Conservation (phyloP, 2,888 invertebrate species). For the Neoascia interrupta region DNA sequence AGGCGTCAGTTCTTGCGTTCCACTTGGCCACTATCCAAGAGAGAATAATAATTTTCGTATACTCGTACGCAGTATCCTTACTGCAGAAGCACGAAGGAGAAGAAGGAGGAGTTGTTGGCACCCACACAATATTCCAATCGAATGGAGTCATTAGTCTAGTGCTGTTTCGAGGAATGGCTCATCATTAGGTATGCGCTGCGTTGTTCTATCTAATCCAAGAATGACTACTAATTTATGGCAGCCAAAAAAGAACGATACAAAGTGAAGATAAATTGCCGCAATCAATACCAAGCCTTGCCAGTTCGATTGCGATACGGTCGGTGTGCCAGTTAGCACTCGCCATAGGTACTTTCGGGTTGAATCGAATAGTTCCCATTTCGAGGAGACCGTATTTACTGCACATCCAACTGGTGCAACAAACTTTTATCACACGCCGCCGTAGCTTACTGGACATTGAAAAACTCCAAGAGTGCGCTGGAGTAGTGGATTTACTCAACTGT, state of each 20-base stretch:
- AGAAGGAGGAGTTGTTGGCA: conserved; percentile 23
- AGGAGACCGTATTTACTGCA: too few species aligned
- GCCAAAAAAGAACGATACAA: too few species aligned
- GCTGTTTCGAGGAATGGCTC: too few species aligned
- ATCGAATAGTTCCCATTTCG: too few species aligned
- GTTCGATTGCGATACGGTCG: conserved; percentile 9
- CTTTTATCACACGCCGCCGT: conserved; percentile 65
- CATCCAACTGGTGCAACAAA: conserved; percentile 53
- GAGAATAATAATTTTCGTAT: not conserved
- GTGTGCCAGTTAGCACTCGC: conserved; percentile 36
- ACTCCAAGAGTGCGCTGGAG: too few species aligned
- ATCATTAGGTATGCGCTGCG: not conserved
- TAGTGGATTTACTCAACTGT: conserved; percentile 53
- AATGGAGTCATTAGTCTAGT: too few species aligned
- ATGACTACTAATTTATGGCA: too few species aligned
- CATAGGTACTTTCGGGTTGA: conserved; percentile 6
- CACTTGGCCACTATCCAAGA: conserved; percentile 52
- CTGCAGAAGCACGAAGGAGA: conserved; percentile 5
- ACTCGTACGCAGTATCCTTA: conserved; percentile 55
- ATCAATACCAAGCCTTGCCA: conserved; percentile 13
- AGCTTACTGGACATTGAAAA: too few species aligned
- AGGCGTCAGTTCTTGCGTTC: conserved; percentile 18
- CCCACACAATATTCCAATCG: not conserved
- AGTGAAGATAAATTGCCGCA: conserved; percentile 26
- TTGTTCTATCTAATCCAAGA: conserved; percentile 2